Conservation (phyloP, 2,888 invertebrate genomes). For the Lomographa bimaculata region DNA sequence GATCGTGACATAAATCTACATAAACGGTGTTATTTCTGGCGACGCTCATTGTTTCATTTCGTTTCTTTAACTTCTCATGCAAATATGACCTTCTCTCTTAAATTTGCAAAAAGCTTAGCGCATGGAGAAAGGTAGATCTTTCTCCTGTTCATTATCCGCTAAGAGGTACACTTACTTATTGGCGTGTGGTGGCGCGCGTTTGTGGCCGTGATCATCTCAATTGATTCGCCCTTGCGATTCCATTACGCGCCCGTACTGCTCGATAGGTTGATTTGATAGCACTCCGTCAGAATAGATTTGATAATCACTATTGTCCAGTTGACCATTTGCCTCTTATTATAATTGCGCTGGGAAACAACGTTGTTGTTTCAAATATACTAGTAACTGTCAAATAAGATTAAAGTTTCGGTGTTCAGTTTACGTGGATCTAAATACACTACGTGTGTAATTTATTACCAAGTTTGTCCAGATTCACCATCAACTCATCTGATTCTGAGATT, state of each 20-base stretch:
- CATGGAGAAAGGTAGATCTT: conserved; percentile 13
- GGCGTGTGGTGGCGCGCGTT: conserved; percentile 32
- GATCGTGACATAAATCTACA: conserved; percentile 78
- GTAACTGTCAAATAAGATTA: no score
- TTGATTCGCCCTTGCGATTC: conserved; percentile 72
- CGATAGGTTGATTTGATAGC: conserved; percentile 44
- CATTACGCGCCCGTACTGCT: conserved; percentile 50
- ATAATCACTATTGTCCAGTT: conserved; percentile 33
- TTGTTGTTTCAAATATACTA: no score
- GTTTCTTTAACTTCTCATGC: conserved; percentile 16
- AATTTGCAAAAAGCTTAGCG: conserved; percentile 1
- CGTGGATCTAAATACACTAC: no score
- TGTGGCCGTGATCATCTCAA: conserved; percentile 58
- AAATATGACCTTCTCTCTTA: conserved; percentile 4
- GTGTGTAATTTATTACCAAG: no score
- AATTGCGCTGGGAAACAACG: conserved; percentile 15
- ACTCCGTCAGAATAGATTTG: conserved; percentile 32
- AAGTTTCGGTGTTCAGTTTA: no score
- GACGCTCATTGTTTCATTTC: conserved; percentile 51
- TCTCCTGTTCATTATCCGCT: conserved; percentile 8
- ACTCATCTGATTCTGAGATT: no score
- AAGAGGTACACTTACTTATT: conserved; percentile 22
- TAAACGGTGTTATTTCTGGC: conserved; percentile 71
- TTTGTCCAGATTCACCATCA: no score
- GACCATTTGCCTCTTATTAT: conserved; percentile 22